These are phyloP conservation scores for Dicerorhinus sumatrensis DNA, from an alignment of 2,113 vertebrate genomes.

Conservation along the genomic window DNA sequence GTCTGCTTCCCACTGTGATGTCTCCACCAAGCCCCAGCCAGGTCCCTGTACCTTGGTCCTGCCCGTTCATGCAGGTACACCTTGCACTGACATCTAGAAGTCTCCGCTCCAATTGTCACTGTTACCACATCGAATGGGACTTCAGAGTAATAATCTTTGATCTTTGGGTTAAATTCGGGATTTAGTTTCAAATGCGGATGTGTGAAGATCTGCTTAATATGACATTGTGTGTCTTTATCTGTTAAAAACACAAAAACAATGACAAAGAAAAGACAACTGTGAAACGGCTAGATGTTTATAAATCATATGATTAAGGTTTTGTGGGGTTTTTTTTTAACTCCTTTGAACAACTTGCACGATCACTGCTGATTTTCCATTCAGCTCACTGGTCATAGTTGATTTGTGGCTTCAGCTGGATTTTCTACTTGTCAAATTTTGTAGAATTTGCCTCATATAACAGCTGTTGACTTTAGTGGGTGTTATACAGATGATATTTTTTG, in stretches of 20 bases:
- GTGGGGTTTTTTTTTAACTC: background rate
- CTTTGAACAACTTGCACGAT: background rate
- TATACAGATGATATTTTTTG: conserved; percentile 57
- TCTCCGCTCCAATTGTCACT: conserved; percentile 91
- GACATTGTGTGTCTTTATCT: conserved; percentile 90
- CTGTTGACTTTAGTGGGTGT: conserved; percentile 35
- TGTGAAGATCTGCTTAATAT: conserved; percentile 93
- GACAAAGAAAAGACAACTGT: conserved; percentile 36
- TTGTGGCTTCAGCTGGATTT: conserved; percentile 61
- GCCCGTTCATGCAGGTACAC: conserved; percentile 91
- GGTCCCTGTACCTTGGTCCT: conserved; percentile 91
- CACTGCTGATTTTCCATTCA: conserved; percentile 10
- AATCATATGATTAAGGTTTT: conserved; percentile 48
- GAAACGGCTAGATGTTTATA: conserved; percentile 73
- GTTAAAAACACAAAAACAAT: conserved; percentile 82
- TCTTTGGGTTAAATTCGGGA: conserved; percentile 92
- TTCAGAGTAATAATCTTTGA: conserved; percentile 94
- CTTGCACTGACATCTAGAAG: conserved; percentile 87
- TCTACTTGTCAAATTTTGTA: conserved; percentile 40
- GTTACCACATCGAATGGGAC: conserved; percentile 94
- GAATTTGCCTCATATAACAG: conserved; percentile 46
- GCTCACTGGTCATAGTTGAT: background rate
- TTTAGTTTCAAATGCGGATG: conserved; percentile 91
- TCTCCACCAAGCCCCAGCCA: background rate
- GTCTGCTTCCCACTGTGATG: background rate